Base-by-base conservation (phyloP, 1,140 invertebrate species). In the Drosophila paulistorum region DNA sequence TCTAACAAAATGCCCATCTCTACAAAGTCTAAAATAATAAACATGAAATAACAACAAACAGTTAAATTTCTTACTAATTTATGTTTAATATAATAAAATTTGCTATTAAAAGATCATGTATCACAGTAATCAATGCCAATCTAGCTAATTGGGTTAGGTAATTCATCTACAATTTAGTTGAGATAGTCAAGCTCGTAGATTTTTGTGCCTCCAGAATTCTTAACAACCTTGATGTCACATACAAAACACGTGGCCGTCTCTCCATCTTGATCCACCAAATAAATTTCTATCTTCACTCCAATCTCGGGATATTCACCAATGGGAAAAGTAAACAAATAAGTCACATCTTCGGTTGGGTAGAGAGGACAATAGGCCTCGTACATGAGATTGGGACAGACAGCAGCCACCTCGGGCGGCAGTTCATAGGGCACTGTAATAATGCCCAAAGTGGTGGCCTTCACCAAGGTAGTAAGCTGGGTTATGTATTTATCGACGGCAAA, bases 141-240 rank as follows among this genome's bases (percentile, higher is more conserved):
- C 6, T 5, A 17, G 33, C 35, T 42, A 55, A 45, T 45, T 35
- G 10, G 51, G 14, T 37, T 3, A 37, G 26, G 7, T 39, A 45
- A 45, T 64, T 5, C 10, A 7, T 2, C 1, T 10, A 11, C 20
- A 1, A 17, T 42, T 58, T 14, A 68, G 39, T 84, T 59, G 3
- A 79, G 74, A 54, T 64, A 86, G 35, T 89, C 71, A 35, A 89
- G 65, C 23, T 87, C 66, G 3, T 81, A 73, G 33, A 73, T 11
- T 9, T 74, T 55, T 7, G 13, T 62, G 23, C 42, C 35, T 9
- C 57, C 63, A 7, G 57, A 39, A 1, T 59, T 68, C 54, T 90
- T 90, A 35, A 84, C 90, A 6, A 91, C 90, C 62, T 91, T 91
- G 14, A 91, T 91, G 41, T 90, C 87, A 58, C 90, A 91, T 0